Evolutionary conservation across 2,797 vertebrate species (phyloP), one percentile per base, ranked within the genome.

Genomic region (Rhadinocentrus ornatus): DNA sequence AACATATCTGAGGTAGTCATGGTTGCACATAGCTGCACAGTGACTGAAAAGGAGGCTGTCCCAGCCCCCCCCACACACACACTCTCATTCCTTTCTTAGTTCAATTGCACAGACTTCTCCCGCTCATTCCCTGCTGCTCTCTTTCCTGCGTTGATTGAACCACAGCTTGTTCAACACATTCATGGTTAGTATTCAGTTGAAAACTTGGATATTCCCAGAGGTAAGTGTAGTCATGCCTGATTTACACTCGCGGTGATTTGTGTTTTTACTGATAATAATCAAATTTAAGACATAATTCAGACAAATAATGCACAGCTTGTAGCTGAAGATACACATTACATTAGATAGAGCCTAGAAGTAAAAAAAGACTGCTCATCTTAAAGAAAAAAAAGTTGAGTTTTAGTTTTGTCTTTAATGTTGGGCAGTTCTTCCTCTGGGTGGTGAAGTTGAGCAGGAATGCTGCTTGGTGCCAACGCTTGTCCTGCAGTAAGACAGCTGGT

Each of bases 1-100:
- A 94, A 94, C 91, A 93, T 88, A 90, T 74, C 75, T 54, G 26
- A 71, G 74, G 94, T 94, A 85, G 90, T 82, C 93, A 91, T 91
- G 92, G 93, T 75, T 86, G 93, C 93, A 87, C 91, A 89, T 88
- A 88, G 77, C 86, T 91, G 79, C 75, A 71, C 62, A 41, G 61
- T 79, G 81, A 80, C 69, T 65, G 73, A 77, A 75, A 58, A 78
- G 77, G 71, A 86, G 85, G 83, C 57, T 74, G 87, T 83, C 46
- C 81, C 79, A 83, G 65, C 82, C 34, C 73, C 62, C 69, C 52
- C 29, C 56, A 41, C 59, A 41, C 55, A 41, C 55, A 34, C 50
- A 12, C n/a, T 44, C 41, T 44, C 41, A 5, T 7, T 24, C 55
- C 61, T 52, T 39, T 58, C 69, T 68, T 56, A 75, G 62, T 73